Percentiles rank a stretch among this genome's conserved stretches.
Conservation (phyloP, 2,113 vertebrate species). For the Syngnathus floridae region DNA sequence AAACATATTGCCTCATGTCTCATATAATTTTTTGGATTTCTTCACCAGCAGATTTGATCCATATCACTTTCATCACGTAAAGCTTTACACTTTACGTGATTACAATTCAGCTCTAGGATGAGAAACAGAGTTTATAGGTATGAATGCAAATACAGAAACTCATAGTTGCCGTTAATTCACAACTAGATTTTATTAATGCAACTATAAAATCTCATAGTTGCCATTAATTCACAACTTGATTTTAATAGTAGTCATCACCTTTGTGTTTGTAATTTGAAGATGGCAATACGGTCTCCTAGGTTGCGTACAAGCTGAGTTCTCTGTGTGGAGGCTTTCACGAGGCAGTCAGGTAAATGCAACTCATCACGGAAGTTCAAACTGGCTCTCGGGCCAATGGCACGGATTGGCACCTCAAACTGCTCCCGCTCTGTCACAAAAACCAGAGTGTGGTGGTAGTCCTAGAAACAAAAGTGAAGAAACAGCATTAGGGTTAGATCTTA, state of each 20-base stretch:
- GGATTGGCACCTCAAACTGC: slow-evolving; percentile 75
- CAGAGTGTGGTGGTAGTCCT: slow-evolving; percentile 82
- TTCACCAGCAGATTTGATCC: not conserved
- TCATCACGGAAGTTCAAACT: slow-evolving; percentile 80
- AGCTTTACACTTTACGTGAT: too few relatives aligned
- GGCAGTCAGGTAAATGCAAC: slow-evolving; percentile 72
- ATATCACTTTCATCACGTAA: too few relatives aligned
- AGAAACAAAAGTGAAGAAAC: not conserved
- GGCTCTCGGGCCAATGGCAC: slow-evolving; percentile 72
- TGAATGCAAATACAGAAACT: too few relatives aligned
- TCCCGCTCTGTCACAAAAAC: slow-evolving; percentile 77
- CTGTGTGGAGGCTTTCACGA: slow-evolving; percentile 75
- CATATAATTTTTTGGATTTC: not conserved
- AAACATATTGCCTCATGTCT: not conserved
- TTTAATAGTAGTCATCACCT: slow-evolving; percentile 57
- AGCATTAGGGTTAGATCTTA: not conserved
- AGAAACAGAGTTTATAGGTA: too few relatives aligned
- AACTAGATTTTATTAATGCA: not conserved
- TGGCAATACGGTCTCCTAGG: slow-evolving; percentile 69
- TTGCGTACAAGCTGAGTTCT: slow-evolving; percentile 77
- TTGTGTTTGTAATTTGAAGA: slow-evolving; percentile 66
- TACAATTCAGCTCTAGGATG: too few relatives aligned
- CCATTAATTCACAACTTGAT: not conserved
- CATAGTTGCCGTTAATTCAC: not conserved
- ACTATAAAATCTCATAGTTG: not conserved